These are phyloP conservation scores for Ips nitidus DNA, from an alignment of 1,140 invertebrate genomes.

Conservation along the genomic window DNA sequence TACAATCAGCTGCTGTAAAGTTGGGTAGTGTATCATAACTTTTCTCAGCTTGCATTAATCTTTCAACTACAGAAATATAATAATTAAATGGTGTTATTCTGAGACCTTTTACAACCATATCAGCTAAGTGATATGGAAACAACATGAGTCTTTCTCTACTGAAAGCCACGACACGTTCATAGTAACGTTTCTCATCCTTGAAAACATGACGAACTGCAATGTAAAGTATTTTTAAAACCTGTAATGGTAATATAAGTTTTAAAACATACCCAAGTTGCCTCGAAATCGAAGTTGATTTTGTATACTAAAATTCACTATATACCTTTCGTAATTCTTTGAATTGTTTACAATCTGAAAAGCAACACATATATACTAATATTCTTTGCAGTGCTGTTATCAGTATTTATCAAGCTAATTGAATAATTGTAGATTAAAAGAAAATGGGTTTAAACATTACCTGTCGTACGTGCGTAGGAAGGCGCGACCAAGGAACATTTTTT, in stretches of 20 bases:
- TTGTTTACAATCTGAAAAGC: constrained; percentile 68
- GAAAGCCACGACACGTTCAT: constrained; percentile 86
- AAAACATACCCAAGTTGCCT: constrained; percentile 76
- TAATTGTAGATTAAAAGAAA: not conserved
- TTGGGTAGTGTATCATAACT: constrained; percentile 96
- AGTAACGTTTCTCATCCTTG: constrained; percentile 84
- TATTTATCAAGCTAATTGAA: too few relatives aligned
- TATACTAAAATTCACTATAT: constrained; percentile 84
- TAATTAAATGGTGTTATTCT: constrained; percentile 94
- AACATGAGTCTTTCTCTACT: constrained; percentile 87
- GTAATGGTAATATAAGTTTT: not conserved
- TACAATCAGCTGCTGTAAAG: constrained; percentile 96
- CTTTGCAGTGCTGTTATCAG: too few relatives aligned
- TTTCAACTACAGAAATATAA: constrained; percentile 84
- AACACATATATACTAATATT: constrained; percentile 27
- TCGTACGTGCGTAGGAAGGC: constrained; percentile 62
- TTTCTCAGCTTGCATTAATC: constrained; percentile 88
- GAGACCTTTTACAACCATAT: constrained; percentile 89
- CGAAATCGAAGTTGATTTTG: constrained; percentile 81
- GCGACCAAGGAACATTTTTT: constrained; percentile 62
- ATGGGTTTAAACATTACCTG: constrained; percentile 54
- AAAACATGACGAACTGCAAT: constrained; percentile 74
- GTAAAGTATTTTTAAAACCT: not conserved
- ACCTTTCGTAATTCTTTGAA: constrained; percentile 86
- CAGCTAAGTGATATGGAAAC: constrained; percentile 94